Base-by-base conservation (phyloP, 1,140 invertebrate species). In the Caenorhabditis inopinata region DNA sequence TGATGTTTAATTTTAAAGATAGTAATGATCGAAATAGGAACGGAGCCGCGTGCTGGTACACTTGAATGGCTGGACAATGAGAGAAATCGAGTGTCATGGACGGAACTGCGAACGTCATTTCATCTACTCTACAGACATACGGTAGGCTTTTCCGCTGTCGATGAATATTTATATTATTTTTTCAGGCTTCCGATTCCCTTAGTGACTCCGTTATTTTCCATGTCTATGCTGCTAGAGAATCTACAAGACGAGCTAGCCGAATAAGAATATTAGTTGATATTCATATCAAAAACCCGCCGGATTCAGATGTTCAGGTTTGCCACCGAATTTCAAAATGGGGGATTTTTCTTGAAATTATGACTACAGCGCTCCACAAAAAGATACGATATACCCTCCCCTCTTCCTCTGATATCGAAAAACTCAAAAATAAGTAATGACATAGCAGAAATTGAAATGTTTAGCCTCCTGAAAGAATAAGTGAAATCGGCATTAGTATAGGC, bases 121-220 rank as follows among this genome's bases (percentile, higher is more conserved):
- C 51, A 78, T 11, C 32, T 74, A 18, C 27, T 81, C 12, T 74
- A 62, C 25, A 48, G 75, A 42, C 80, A 81, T 42, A 47, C 23
- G 7, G 73, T 75, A 58, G 9, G 53, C 12, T 42, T 29, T 21
- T 49, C 51, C 45, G 4, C 25, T 18, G 16, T 21, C n/a, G 32
- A 5, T 29, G 23, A n/a, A 18, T 45, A 38, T 21, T n/a, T 46
- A 45, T 23, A 45, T 35, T 7, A 32, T 32, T 68, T 1, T 78
- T 79, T 25, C 18, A 80, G 79, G 79, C 62, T 2, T 51, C 81
- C 25, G 80, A 76, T 42, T 45, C 49, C 16, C 45, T 62, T 1
- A 75, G 78, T 27, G 80, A 81, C n/a, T 58, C 48, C 5, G 18
- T 81, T n/a, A 77, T 81, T 47, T 76, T 81, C 53, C 78, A 47